Conservation (phyloP, 2,113 vertebrate genomes). For the Oryctolagus cuniculus region mOryCun1.1 NC_091432.1:30676001-30676500, state of each 20-base stretch:
- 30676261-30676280: too few species aligned
- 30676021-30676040: background rate
- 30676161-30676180: background rate
- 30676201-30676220: accelerated
- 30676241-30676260: too few species aligned
- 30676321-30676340: background rate
- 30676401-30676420: background rate
- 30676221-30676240: background rate
- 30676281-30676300: background rate
- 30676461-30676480: background rate
- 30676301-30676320: background rate
- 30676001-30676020: background rate
- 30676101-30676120: background rate
- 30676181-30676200: background rate
- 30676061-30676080: background rate
- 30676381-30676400: background rate
- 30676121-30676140: background rate
- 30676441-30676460: background rate
- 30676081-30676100: background rate
- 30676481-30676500: background rate
- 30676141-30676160: background rate
- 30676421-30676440: background rate
- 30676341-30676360: background rate
- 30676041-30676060: background rate
- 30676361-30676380: background rate